Conservation (phyloP, 2,113 vertebrate genomes). For the Apeltes quadracus region DNA sequence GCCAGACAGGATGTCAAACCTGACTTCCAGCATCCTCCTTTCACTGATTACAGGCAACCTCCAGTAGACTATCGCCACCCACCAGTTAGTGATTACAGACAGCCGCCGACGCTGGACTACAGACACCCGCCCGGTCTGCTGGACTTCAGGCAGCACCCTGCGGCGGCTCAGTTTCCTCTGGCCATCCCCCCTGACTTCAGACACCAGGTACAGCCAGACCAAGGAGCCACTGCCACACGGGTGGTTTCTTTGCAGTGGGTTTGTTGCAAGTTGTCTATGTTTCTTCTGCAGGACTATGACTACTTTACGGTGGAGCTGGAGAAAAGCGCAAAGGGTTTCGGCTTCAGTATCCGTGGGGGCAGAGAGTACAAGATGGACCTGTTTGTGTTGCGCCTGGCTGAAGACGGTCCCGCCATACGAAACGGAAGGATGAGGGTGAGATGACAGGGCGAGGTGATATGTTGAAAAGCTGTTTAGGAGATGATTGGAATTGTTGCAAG, state of each 20-base stretch:
- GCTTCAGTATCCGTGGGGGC: constrained; percentile 98
- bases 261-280: background rate
- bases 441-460: background rate
- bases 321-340: constrained; percentile 96
- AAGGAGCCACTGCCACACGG: background rate
- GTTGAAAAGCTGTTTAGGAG: background rate
- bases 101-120: constrained; percentile 93
- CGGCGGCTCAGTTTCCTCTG: constrained; percentile 87
- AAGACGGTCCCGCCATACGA: constrained; percentile 97
- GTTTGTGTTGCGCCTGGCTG: constrained; percentile 93
- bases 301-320: constrained; percentile 99
- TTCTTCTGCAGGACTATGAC: constrained; percentile 88
- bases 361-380: constrained; percentile 99
- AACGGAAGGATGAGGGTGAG: constrained; percentile 98
- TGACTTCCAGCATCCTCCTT: constrained; percentile 94
- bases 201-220: constrained; percentile 85
- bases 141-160: constrained; percentile 94
- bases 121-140: constrained; percentile 91
- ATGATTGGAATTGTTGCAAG: background rate
- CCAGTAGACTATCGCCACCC: constrained; percentile 96
- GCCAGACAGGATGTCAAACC: constrained; percentile 98
- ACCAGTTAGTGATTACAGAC: constrained; percentile 91
- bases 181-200: constrained; percentile 88
- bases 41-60: constrained; percentile 94
- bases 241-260: background rate